These are phyloP conservation scores for Dorcus hopei DNA, from an alignment of 2,888 invertebrate species.

Conservation along the genomic window DNA sequence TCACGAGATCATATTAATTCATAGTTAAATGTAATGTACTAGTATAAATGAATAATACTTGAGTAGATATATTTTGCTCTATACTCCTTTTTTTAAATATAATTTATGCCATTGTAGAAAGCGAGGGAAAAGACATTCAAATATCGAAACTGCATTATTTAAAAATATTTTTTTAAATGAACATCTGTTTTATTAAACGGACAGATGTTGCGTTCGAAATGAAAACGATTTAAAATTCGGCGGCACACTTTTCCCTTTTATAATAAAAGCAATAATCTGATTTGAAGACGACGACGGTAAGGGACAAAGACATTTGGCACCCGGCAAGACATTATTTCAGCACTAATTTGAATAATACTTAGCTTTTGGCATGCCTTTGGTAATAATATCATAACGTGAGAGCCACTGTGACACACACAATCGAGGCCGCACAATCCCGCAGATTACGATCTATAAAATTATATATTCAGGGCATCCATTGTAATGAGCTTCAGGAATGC, in stretches of 20 bases:
- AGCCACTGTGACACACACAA: conserved; percentile 21
- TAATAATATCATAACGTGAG: conserved; percentile 23
- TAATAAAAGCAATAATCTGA: conserved; percentile 6
- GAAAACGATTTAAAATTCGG: background rate
- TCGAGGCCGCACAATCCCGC: conserved; percentile 18
- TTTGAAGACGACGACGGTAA: conserved; percentile 3
- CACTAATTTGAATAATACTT: conserved; percentile 25
- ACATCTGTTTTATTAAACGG: too few relatives aligned
- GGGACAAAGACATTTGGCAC: conserved; percentile 19
- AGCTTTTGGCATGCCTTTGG: conserved; percentile 21
- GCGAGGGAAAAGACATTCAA: too few relatives aligned
- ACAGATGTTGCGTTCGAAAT: background rate
- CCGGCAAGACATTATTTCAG: conserved; percentile 20
- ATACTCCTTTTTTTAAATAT: background rate
- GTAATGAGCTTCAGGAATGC: conserved; percentile 22
- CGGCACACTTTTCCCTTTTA: background rate
- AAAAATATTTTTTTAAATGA: too few relatives aligned
- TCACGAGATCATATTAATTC: too few relatives aligned
- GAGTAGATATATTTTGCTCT: background rate
- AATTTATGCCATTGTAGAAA: too few relatives aligned
- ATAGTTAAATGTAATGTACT: too few relatives aligned
- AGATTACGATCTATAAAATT: conserved; percentile 32
- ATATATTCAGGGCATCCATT: conserved; percentile 26
- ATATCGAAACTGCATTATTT: too few relatives aligned
- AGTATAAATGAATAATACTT: background rate